Base-by-base conservation (phyloP, 2,797 vertebrate species). In the Columba guinea region DNA sequence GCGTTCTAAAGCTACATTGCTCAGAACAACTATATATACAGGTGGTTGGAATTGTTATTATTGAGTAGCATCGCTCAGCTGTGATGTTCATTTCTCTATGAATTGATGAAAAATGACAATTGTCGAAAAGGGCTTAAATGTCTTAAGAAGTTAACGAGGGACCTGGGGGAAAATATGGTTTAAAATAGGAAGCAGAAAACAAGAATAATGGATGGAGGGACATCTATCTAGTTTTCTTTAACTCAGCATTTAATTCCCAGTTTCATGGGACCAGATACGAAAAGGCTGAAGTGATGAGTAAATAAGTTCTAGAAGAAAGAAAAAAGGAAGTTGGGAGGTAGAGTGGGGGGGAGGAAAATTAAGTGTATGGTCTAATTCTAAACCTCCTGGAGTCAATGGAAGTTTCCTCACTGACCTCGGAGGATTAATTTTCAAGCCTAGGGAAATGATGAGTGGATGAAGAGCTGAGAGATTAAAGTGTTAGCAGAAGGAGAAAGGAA, bases 401-500 rank as follows among this genome's bases (percentile, higher is more conserved):
- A 90, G 89, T 91, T 95, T 97, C 89, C 85, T 80, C 37, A 56
- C 73, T 94, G 94, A 97, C 94, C 89, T 93, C 55, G 48, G 65
- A 86, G 87, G 91, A 81, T 95, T 96, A 86, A 90, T 94, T 93
- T 94, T 96, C 89, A 94, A 94, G 91, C 84, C 82, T 93, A 52
- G 74, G 93, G 94, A 93, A 95, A 95, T 81, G 91, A 93, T 88
- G 94, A 92, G 77, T 93, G 76, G 35, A 78, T 90, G 85, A 94
- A 88, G 84, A 95, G 67, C 68, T 69, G 79, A 74, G 85, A 95
- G 80, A 95, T 88, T 95, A 84, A 95, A 96, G 79, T 64, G 76
- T 81, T 96, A 94, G 89, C 69, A 93, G 62, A 89, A 89, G 84
- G 83, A 92, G 87, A 97, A 96, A 94, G 67, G 67, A 79, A 56